Evolutionary conservation across 2,113 vertebrate genomes (phyloP).

Genomic region (Sinocyclocheilus grahami): DNA sequence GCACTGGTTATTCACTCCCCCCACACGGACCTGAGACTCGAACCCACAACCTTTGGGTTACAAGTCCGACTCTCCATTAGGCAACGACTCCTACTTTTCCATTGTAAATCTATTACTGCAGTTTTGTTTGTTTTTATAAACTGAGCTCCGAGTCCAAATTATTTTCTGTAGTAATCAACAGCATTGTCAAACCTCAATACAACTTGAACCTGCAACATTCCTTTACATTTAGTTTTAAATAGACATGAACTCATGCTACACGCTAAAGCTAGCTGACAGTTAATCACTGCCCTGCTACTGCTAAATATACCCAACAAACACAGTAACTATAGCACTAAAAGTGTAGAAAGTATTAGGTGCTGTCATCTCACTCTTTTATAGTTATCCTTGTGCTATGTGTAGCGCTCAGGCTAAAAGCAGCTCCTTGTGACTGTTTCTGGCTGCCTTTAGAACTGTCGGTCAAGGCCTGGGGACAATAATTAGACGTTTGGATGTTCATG

Average conservation of each 20-base stretch:
- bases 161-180: background rate
- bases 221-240: background rate
- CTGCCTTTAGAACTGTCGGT: slow-evolving; percentile 20
- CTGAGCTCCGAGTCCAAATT: background rate
- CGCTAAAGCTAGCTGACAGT: slow-evolving; percentile 22
- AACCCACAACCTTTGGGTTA: no score
- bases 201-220: background rate
- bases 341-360: slow-evolving; percentile 45
- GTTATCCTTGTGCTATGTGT: slow-evolving; percentile 34
- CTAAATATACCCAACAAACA: slow-evolving; percentile 53
- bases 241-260: slow-evolving; percentile 5
- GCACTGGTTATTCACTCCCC: no score
- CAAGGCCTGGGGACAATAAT: slow-evolving; percentile 36
- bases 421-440: slow-evolving; percentile 31
- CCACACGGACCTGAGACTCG: no score
- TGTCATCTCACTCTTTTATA: slow-evolving; percentile 48
- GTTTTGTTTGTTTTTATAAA: background rate
- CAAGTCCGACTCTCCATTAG: no score
- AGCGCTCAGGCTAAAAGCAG: slow-evolving; percentile 33
- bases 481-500: background rate
- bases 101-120: background rate
- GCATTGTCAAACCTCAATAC: background rate
- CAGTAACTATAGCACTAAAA: slow-evolving; percentile 53
- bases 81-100: background rate
- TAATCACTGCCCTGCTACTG: slow-evolving; percentile 11